Evolutionary conservation across 2,888 invertebrate species (phyloP), one percentile per base, ranked within the genome.

Genomic region (Chaetoderma sp.): DNA sequence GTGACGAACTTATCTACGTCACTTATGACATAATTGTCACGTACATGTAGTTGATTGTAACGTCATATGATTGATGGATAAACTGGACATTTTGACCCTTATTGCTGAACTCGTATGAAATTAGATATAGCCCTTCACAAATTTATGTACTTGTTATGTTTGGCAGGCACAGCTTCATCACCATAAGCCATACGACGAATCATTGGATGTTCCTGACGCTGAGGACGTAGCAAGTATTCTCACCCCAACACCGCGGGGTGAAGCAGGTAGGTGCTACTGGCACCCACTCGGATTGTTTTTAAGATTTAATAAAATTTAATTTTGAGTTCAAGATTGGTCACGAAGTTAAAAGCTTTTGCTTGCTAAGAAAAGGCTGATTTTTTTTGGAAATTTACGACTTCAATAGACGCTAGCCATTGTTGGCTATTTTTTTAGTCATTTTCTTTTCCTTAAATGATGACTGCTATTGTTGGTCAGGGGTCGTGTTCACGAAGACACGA

Each of bases 151-250:
- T 32, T 36, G 27, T 57, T 49, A 21, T 21, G 10, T 23, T 18
- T 33, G 21, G 2, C 58, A 80, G 78, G 77, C 80, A 10, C 67
- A 68, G 49, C 33, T 81, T 30, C 80, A 82, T 61, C 80, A 83
- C 69, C 86, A 86, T 66, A 84, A 85, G 63, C 86, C 85, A 0
- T 86, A 86, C 71, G 86, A 86, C 77, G 86, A 86, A 69, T 83
- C 86, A n/a, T 69, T 86, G 54, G 86, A 86, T 25, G 83, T 86
- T 3, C 79, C 82, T 21, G 86, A 86, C 73, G 79, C 80, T 6
- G 86, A 86, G 65, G 86, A 86, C 63, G 79, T 86, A 21, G 84
- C 84, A 23, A 86, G 86, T 68, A 77, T 80, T 10, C 86, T 86
- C 71, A 83, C 83, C 30, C 86, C 86, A 10, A 86, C 84, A 27